phyloP scores from a whole-genome alignment of 2,888 invertebrate species.

The Aporophyla lueneburgensis region DNA sequence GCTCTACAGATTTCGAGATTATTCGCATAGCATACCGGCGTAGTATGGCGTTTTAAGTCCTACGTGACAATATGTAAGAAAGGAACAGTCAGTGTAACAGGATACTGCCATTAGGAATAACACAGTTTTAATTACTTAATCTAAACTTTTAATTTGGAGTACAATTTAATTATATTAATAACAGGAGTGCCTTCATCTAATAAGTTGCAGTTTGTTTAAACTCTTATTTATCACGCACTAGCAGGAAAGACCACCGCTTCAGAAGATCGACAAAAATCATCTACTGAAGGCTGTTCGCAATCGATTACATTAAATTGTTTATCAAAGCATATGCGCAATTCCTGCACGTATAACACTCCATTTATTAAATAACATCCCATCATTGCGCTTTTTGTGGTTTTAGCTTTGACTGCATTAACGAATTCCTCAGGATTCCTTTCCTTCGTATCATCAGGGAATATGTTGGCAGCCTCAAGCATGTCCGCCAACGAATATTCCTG shows the following conservation, averaged over 20 bases:
- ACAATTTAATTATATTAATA: too few species aligned
- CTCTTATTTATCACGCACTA: not conserved
- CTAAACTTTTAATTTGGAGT: too few species aligned
- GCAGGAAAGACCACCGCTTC: conserved; percentile 14
- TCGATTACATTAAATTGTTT: conserved; percentile 91
- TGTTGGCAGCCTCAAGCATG: conserved; percentile 4
- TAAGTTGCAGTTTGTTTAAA: not conserved
- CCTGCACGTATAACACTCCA: conserved; percentile 90
- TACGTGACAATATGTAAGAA: too few species aligned
- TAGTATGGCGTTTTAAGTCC: too few species aligned
- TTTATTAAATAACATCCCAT: not conserved
- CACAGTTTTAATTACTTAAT: too few species aligned
- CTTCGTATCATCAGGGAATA: conserved; percentile 7
- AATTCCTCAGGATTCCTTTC: not conserved
- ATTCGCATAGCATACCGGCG: too few species aligned
- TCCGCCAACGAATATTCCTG: not conserved
- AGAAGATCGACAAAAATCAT: not conserved
- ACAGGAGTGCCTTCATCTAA: too few species aligned
- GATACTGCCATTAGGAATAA: too few species aligned
- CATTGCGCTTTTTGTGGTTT: not conserved
- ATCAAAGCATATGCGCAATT: conserved; percentile 93
- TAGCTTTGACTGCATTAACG: conserved; percentile 9
- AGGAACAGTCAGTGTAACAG: too few species aligned
- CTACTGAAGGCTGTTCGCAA: conserved; percentile 86
- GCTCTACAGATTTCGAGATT: too few species aligned